A percentile compares a stretch with the other conserved stretches of the same genome.
These are phyloP conservation scores for Notodonta ziczac DNA, from an alignment of 2,888 invertebrate species.

Conservation along the genomic window DNA sequence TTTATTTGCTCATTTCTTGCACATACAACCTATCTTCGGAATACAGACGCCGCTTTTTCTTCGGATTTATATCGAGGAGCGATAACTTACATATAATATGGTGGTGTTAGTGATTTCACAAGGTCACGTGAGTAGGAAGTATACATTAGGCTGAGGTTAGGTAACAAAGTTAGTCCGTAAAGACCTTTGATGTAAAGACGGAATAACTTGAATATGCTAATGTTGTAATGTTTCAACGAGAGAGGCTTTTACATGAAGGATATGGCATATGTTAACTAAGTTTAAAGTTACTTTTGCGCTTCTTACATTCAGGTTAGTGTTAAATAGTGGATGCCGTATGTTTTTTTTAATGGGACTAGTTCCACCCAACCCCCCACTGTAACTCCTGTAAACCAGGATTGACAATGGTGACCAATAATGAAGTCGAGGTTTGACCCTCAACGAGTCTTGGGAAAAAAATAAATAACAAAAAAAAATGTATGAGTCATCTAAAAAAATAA, in stretches of 20 bases:
- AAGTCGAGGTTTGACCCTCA: too few species aligned
- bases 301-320: neutral
- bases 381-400: too few species aligned
- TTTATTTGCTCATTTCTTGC: conserved; percentile 76
- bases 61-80: conserved; percentile 29
- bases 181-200: conserved; percentile 4
- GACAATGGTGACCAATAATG: too few species aligned
- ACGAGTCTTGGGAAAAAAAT: too few species aligned
- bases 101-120: conserved; percentile 13
- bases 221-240: conserved; percentile 21
- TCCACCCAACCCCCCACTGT: too few species aligned
- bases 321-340: neutral
- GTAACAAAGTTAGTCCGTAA: conserved; percentile 17
- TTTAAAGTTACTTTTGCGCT: conserved; percentile 21
- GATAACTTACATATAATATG: conserved; percentile 22
- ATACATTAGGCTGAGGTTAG: conserved; percentile 3
- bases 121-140: conserved; percentile 8
- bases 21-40: conserved; percentile 55
- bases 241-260: conserved; percentile 21
- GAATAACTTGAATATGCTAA: conserved; percentile 24
- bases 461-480: too few species aligned
- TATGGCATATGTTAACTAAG: conserved; percentile 24
- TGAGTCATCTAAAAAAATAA: conserved; percentile 4
- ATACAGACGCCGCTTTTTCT: conserved; percentile 48
- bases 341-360: too few species aligned